These are phyloP conservation scores for Macroglossus sobrinus DNA, from an alignment of 2,113 vertebrate species.

Conservation along the genomic window DNA sequence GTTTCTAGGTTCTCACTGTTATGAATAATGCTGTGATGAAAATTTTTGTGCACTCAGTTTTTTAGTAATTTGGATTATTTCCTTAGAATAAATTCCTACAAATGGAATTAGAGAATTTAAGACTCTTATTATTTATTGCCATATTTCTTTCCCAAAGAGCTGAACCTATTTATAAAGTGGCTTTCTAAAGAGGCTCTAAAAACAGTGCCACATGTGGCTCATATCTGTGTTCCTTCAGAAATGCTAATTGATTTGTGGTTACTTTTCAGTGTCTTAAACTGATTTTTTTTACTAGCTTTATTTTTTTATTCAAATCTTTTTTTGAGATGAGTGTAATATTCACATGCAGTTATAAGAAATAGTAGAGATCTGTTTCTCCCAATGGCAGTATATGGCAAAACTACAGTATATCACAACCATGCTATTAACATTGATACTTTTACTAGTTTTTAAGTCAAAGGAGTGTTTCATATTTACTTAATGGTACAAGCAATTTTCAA, in stretches of 20 bases:
- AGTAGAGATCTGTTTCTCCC: background rate
- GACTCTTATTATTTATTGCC: background rate
- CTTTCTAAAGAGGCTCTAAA: background rate
- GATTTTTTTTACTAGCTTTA: background rate
- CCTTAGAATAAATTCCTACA: background rate
- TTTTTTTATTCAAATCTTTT: background rate
- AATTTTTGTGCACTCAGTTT: background rate
- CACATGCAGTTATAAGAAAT: background rate
- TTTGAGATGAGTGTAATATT: conserved; percentile 8
- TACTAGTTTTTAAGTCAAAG: background rate
- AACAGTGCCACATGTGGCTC: background rate
- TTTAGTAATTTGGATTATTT: background rate
- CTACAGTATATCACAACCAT: background rate
- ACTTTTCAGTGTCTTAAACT: background rate
- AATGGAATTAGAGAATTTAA: conserved; percentile 20
- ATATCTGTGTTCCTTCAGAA: background rate
- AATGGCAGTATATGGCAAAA: background rate
- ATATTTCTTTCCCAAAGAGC: background rate
- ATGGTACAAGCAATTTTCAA: background rate
- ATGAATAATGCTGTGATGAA: background rate
- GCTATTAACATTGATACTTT: background rate
- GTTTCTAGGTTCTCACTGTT: background rate
- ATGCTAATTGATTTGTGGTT: background rate
- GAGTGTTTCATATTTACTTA: background rate
- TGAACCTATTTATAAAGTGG: background rate